Percentiles rank a stretch among this genome's conserved stretches.
Evolutionary conservation across 2,113 vertebrate species (phyloP).

Genomic region (Tinamus guttatus): DNA sequence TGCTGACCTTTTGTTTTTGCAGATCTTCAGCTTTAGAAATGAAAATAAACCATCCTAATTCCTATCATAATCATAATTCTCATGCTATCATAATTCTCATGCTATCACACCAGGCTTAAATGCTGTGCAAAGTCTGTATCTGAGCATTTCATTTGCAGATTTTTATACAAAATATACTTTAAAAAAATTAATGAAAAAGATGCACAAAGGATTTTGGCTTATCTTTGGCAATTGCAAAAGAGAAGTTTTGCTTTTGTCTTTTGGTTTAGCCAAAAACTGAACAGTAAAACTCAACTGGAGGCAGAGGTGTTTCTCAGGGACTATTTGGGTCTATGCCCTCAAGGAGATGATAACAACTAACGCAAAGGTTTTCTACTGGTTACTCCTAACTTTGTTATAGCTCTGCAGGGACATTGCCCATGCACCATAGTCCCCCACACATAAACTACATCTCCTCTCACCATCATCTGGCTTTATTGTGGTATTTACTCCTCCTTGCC

Average conservation of each 20-base stretch:
- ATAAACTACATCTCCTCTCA: background rate
- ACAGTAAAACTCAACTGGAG: background rate
- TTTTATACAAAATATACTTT: background rate
- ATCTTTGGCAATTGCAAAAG: background rate
- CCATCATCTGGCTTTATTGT: background rate
- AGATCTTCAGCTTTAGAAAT: background rate
- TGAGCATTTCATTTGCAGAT: background rate
- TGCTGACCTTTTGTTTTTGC: background rate
- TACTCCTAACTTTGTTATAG: background rate
- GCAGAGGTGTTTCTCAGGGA: background rate
- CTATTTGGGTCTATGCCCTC: no score
- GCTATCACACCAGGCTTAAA: background rate
- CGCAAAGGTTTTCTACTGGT: background rate
- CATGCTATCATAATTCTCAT: background rate
- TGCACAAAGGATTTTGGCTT: background rate
- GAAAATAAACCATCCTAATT: background rate
- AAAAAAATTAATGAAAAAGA: background rate
- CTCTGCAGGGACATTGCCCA: background rate
- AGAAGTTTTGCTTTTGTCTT: background rate
- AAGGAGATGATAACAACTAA: background rate
- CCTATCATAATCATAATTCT: background rate
- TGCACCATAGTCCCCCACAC: fast-evolving
- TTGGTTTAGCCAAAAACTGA: background rate
- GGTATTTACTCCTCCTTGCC: background rate
- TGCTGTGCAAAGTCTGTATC: background rate